phyloP scores from a whole-genome alignment of 2,797 vertebrate genomes.

The Novumbra hubbsi region DNA sequence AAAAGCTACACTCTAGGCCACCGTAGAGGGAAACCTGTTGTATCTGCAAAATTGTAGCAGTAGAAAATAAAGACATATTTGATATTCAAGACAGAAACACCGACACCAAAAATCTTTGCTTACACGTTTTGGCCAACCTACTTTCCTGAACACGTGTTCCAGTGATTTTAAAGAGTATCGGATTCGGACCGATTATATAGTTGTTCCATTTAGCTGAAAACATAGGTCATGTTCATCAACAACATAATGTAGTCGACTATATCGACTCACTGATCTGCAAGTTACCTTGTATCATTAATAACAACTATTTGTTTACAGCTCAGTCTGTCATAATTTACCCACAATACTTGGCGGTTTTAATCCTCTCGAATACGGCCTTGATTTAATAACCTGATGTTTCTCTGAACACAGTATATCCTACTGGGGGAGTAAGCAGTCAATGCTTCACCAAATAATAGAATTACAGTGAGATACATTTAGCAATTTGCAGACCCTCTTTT shows the following conservation, averaged over 20 bases:
- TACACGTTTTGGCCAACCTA: background rate
- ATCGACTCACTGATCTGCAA: too few species aligned
- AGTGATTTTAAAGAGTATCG: background rate
- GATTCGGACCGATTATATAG: background rate
- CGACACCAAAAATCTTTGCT: too few species aligned
- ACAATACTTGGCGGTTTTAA: background rate
- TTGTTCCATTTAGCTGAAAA: background rate
- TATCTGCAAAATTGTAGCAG: background rate
- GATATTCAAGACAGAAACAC: background rate
- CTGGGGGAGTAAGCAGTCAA: constrained; percentile 47
- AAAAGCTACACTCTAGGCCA: background rate
- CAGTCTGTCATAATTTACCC: background rate
- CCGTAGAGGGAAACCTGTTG: background rate
- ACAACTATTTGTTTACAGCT: background rate
- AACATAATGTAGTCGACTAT: too few species aligned
- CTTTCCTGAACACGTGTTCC: background rate
- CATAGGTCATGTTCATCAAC: too few species aligned
- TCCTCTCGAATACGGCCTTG: background rate
- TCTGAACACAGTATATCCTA: constrained; percentile 19
- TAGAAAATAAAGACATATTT: background rate
- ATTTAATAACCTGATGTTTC: constrained; percentile 19
- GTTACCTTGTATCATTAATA: background rate
- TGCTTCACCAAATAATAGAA: too few species aligned
- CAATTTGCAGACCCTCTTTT: too few species aligned
- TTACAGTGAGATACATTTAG: background rate